Evolutionary conservation across 53 echinoderm and acorn worm species (phyloP).

Genomic region (Arbacia lixula): DNA sequence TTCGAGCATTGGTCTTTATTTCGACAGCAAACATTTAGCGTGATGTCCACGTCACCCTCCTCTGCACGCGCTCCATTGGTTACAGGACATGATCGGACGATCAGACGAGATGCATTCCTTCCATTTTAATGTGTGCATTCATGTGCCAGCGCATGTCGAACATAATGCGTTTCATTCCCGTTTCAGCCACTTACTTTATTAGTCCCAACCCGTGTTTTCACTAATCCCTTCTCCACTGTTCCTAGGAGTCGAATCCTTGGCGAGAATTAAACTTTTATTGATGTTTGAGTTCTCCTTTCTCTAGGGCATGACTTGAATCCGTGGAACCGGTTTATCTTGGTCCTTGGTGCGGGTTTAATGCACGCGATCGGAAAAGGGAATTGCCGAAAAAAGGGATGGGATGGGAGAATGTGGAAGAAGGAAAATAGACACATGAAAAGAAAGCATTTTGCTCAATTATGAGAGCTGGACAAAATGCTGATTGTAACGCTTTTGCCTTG

Average conservation of each 20-base stretch:
- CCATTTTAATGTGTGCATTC: no score
- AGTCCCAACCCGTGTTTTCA: no score
- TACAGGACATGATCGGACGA: no score
- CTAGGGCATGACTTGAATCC: conserved; percentile 18
- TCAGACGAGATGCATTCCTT: no score
- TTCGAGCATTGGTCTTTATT: no score
- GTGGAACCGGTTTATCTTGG: background rate
- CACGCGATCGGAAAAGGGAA: background rate
- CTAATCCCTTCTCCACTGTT: background rate
- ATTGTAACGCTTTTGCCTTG: background rate
- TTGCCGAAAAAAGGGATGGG: background rate
- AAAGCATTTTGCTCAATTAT: background rate
- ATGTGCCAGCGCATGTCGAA: no score
- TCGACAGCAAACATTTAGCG: no score
- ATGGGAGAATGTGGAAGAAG: background rate
- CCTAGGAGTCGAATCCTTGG: conserved; percentile 2
- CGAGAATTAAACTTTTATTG: conserved; percentile 21
- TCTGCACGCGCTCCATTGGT: no score
- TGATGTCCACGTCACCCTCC: no score
- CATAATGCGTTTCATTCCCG: no score
- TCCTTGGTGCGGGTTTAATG: conserved; percentile 18
- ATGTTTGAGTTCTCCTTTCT: background rate
- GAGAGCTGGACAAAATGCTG: background rate
- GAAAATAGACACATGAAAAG: background rate
- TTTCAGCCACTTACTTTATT: no score